These are phyloP conservation scores for Oreortyx pictus DNA, from an alignment of 2,797 vertebrate genomes.

Conservation along the genomic window DNA sequence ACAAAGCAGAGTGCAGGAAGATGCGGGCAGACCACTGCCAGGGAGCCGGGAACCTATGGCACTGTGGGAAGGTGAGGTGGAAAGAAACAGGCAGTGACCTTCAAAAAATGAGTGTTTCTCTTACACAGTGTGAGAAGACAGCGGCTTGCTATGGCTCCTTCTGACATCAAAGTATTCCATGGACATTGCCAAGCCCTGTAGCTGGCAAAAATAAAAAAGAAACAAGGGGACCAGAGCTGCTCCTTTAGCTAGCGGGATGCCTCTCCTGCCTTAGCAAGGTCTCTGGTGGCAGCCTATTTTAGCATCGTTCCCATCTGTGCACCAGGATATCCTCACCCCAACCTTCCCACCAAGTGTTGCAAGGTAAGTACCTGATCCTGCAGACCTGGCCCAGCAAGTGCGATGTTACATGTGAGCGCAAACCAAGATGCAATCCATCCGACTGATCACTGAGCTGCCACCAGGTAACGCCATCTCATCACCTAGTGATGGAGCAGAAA, in stretches of 20 bases:
- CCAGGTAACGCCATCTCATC: background rate
- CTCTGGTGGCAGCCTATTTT: background rate
- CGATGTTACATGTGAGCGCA: background rate
- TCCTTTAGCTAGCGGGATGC: background rate
- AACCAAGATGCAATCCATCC: background rate
- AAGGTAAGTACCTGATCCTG: background rate
- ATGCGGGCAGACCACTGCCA: background rate
- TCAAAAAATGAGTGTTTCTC: background rate
- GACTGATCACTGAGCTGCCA: background rate
- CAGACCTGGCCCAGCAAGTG: background rate
- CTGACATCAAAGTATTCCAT: background rate
- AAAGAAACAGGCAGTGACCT: background rate
- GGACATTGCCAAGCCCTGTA: background rate
- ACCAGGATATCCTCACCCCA: background rate
- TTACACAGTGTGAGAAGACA: rapidly evolving
- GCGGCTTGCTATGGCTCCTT: rapidly evolving
- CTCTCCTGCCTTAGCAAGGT: background rate
- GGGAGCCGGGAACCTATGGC: background rate
- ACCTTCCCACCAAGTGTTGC: background rate
- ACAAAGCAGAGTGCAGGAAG: background rate
- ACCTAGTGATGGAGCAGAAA: background rate
- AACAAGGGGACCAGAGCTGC: background rate
- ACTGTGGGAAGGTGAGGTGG: background rate
- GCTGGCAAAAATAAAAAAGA: background rate
- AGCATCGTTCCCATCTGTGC: background rate